phyloP scores from a whole-genome alignment of 2,888 invertebrate species.

The Monopis laevigella region DNA sequence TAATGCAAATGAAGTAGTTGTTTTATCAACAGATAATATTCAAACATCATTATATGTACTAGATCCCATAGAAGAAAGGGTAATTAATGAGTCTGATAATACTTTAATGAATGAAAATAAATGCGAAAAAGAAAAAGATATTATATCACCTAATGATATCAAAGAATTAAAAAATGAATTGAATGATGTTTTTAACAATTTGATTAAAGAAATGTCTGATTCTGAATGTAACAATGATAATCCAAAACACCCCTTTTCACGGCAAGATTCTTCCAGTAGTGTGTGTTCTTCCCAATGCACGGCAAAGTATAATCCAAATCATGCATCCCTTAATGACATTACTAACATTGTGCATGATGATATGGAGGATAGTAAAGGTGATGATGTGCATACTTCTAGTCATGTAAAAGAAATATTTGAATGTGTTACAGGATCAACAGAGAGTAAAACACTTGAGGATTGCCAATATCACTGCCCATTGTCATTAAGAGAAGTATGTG shows the following conservation, averaged over 20 bases:
- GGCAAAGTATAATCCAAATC: constrained; percentile 71
- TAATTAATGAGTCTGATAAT: not conserved
- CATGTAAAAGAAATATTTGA: constrained; percentile 56
- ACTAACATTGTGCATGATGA: constrained; percentile 64
- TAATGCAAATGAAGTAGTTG: constrained; percentile 38
- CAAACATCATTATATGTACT: constrained; percentile 47
- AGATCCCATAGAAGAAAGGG: constrained; percentile 20
- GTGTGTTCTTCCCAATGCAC: constrained; percentile 76
- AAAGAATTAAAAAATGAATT: constrained; percentile 56
- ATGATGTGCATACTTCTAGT: constrained; percentile 20
- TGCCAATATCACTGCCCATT: constrained; percentile 35
- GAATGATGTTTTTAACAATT: constrained; percentile 54
- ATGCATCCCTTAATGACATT: constrained; percentile 69
- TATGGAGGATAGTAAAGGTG: constrained; percentile 9
- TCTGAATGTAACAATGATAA: constrained; percentile 35
- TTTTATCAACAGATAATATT: constrained; percentile 47
- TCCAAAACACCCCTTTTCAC: constrained; percentile 37
- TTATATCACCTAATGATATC: constrained; percentile 36
- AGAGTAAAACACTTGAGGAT: constrained; percentile 21
- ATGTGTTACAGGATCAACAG: constrained; percentile 40
- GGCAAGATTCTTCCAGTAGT: constrained; percentile 70
- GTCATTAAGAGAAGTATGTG: constrained; percentile 71
- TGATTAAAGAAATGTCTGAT: constrained; percentile 52
- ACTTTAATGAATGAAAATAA: constrained; percentile 3
- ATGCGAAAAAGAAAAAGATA: constrained; percentile 8